phyloP scores from a whole-genome alignment of 2,113 vertebrate species.

The Oncorhynchus masou region DNA sequence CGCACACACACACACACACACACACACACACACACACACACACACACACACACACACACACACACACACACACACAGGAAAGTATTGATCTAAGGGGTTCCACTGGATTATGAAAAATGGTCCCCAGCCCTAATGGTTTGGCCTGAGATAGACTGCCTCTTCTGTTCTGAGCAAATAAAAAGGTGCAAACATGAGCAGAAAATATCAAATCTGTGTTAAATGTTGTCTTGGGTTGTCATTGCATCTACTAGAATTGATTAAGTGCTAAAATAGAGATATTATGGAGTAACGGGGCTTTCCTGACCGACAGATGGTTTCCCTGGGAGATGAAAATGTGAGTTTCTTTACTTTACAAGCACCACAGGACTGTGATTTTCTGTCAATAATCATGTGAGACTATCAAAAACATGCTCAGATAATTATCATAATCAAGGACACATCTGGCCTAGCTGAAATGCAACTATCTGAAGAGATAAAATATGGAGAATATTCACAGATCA shows the following conservation, averaged over 20 bases:
- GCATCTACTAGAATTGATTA: constrained; percentile 55
- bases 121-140: constrained; percentile 53
- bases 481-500: background rate
- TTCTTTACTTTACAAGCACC: constrained; percentile 8
- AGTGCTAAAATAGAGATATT: constrained; percentile 30
- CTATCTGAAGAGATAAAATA: background rate
- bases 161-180: background rate
- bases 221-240: constrained; percentile 38
- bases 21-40: background rate
- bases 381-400: constrained; percentile 16
- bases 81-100: constrained; percentile 53
- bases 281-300: constrained; percentile 31
- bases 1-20: background rate
- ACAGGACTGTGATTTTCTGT: constrained; percentile 12
- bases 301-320: constrained; percentile 42
- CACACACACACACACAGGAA: background rate
- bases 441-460: background rate
- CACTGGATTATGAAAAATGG: constrained; percentile 62
- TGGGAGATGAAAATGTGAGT: constrained; percentile 21
- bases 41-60: background rate
- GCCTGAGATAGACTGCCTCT: constrained; percentile 51
- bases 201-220: constrained; percentile 56
- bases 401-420: background rate
- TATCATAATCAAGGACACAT: background rate
- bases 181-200: constrained; percentile 48